Percentiles rank a stretch among this genome's conserved stretches.
Evolutionary conservation across 1,140 invertebrate species (phyloP).

Genomic region (Parasteatoda tepidariorum): DNA sequence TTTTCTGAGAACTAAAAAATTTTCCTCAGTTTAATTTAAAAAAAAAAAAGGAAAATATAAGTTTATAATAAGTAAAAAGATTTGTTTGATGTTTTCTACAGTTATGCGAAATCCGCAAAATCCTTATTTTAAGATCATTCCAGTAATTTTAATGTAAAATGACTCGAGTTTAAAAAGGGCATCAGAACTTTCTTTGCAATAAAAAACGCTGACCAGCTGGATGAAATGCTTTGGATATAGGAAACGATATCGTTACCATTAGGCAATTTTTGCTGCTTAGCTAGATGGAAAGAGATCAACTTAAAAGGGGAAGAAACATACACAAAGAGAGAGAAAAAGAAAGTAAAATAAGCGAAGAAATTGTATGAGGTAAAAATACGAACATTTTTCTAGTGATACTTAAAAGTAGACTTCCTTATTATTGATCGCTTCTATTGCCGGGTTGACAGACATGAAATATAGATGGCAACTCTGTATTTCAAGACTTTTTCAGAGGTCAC

Average conservation of each 20-base stretch:
- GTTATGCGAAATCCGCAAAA: too few relatives aligned
- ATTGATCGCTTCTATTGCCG: conserved; percentile 54
- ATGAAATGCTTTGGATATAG: conserved; percentile 18
- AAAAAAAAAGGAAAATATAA: too few relatives aligned
- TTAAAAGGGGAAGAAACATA: conserved; percentile 18
- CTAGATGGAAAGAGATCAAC: conserved; percentile 40
- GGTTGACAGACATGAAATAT: conserved; percentile 59
- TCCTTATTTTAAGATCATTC: background rate
- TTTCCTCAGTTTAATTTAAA: too few relatives aligned
- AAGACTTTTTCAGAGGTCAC: conserved; percentile 28
- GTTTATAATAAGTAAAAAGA: too few relatives aligned
- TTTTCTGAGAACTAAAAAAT: too few relatives aligned
- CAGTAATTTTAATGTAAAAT: background rate
- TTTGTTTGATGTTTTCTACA: background rate
- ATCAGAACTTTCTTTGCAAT: background rate
- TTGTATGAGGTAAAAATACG: conserved; percentile 9
- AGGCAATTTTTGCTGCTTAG: conserved; percentile 38
- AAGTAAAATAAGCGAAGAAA: conserved; percentile 1
- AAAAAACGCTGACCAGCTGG: conserved; percentile 6
- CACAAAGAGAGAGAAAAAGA: conserved; percentile 1
- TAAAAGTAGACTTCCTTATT: conserved; percentile 45
- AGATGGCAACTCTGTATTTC: conserved; percentile 55
- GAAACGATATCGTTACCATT: conserved; percentile 47
- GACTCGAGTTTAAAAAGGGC: too few relatives aligned
- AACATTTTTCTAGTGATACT: conserved; percentile 40